phyloP scores from a whole-genome alignment of 2,113 vertebrate genomes.

The Canis aureus region DNA sequence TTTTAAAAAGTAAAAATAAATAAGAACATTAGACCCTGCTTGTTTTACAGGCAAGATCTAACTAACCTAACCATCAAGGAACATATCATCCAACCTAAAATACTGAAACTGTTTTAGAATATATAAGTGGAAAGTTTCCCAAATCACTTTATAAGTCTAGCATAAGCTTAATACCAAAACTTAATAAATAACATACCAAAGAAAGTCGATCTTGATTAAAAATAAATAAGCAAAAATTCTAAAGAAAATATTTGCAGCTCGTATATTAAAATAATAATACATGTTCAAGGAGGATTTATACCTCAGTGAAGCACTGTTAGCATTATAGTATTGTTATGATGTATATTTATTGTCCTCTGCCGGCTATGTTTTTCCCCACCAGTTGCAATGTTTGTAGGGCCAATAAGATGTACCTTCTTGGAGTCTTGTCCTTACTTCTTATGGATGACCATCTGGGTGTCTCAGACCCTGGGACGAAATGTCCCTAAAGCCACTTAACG shows the following conservation, averaged over 20 bases:
- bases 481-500: neutral
- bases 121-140: neutral
- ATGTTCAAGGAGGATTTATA: neutral
- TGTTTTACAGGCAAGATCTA: neutral
- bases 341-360: neutral
- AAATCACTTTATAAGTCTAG: constrained; percentile 11
- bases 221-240: constrained; percentile 23
- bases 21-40: constrained; percentile 14
- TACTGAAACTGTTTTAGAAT: constrained; percentile 18
- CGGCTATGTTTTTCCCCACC: neutral
- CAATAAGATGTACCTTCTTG: neutral
- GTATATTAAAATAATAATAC: neutral
- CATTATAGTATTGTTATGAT: neutral
- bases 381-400: neutral
- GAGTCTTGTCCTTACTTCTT: neutral
- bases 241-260: neutral
- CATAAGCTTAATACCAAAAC: constrained; percentile 55
- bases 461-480: neutral
- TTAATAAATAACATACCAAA: neutral
- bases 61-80: constrained; percentile 22
- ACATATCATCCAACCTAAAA: neutral
- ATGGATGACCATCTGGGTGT: neutral
- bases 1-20: neutral
- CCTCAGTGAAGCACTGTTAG: neutral
- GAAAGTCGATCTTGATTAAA: constrained; percentile 30